Conservation (phyloP, 2,888 invertebrate species). For the Eustalomyia histrio region DNA sequence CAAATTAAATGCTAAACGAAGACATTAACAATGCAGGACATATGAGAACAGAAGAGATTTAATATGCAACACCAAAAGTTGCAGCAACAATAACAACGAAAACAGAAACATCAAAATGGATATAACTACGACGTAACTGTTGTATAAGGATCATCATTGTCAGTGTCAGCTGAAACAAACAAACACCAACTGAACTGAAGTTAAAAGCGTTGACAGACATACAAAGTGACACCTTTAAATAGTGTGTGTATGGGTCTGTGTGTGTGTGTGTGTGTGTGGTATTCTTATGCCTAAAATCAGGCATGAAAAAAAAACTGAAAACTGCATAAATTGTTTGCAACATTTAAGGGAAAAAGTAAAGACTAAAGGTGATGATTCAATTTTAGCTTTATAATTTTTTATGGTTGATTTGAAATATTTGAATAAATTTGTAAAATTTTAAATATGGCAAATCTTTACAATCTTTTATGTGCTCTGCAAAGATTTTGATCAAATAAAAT, state of each 20-base stretch:
- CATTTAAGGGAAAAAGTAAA: background rate
- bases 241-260: conserved; percentile 17
- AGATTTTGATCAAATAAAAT: conserved; percentile 33
- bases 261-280: conserved; percentile 21
- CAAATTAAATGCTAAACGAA: conserved; percentile 76
- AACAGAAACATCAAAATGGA: conserved; percentile 33
- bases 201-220: conserved; percentile 58
- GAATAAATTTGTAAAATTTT: conserved; percentile 54
- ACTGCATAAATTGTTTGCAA: conserved; percentile 23
- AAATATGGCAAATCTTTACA: conserved; percentile 29
- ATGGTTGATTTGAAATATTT: conserved; percentile 54
- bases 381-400: conserved; percentile 10
- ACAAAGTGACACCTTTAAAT: conserved; percentile 58
- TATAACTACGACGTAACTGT: conserved; percentile 36
- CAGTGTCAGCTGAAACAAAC: conserved; percentile 26
- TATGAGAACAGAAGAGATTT: conserved; percentile 40
- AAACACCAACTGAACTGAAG: conserved; percentile 54
- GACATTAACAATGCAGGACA: conserved; percentile 73
- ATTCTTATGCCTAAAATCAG: conserved; percentile 64
- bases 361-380: background rate
- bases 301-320: conserved; percentile 21
- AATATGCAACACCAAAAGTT: conserved; percentile 23
- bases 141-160: conserved; percentile 41
- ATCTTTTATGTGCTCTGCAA: conserved; percentile 20
- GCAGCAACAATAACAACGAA: conserved; percentile 7